phyloP scores from a whole-genome alignment of 2,797 vertebrate genomes.

The Petrocephalus schoutedeni region DNA sequence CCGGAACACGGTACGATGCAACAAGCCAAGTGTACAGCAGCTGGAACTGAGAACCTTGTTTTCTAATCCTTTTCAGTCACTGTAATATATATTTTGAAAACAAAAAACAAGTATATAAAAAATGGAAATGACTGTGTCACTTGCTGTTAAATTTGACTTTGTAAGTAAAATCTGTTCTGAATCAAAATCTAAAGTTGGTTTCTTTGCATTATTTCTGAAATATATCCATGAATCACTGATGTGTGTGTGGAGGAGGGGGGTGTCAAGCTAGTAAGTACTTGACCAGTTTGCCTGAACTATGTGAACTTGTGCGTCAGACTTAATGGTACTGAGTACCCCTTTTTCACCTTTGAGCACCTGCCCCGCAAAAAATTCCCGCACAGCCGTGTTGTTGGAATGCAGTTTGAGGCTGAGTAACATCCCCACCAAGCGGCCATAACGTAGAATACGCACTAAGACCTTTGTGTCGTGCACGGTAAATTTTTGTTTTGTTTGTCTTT shows the following conservation, averaged over 20 bases:
- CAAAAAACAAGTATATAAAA: slow-evolving; percentile 49
- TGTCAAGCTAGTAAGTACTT: background rate
- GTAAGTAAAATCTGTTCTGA: slow-evolving; percentile 44
- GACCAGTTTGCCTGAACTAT: background rate
- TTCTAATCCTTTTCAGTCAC: slow-evolving; percentile 45
- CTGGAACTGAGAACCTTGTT: slow-evolving; percentile 28
- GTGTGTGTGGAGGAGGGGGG: background rate
- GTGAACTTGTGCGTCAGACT: background rate
- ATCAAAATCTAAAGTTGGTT: slow-evolving; percentile 1
- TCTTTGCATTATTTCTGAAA: background rate
- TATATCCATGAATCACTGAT: background rate
- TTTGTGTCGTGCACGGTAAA: background rate
- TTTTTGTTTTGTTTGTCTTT: background rate
- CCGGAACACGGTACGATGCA: background rate
- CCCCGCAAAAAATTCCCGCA: background rate
- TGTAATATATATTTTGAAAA: slow-evolving; percentile 59
- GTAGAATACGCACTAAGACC: background rate
- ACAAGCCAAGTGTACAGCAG: background rate
- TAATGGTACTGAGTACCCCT: background rate
- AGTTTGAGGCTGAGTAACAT: background rate
- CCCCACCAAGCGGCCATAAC: background rate
- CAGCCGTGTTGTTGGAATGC: background rate
- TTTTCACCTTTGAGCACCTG: background rate
- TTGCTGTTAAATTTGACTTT: slow-evolving; percentile 55
- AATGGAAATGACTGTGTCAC: slow-evolving; percentile 47